Percentiles rank a stretch among this genome's conserved stretches.
phyloP scores from a whole-genome alignment of 2,797 vertebrate species.

The Falco concolor region DNA sequence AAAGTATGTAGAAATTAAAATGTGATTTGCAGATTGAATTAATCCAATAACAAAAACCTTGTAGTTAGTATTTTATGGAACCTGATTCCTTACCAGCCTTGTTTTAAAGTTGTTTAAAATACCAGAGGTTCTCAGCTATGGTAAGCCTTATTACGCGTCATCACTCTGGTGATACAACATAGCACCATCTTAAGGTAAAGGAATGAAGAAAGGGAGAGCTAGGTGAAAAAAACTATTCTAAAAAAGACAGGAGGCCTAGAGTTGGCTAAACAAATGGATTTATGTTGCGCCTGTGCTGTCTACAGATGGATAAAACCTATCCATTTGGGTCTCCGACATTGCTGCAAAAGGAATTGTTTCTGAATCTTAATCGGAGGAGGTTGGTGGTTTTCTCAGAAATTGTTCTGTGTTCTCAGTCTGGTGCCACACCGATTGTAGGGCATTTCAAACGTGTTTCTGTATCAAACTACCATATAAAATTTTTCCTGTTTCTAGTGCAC shows the following conservation, averaged over 20 bases:
- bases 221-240: rapidly evolving
- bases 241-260: neutral
- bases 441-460: neutral
- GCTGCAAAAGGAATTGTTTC: neutral
- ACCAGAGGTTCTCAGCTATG: neutral
- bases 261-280: neutral
- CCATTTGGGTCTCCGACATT: neutral
- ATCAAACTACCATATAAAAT: neutral
- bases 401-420: neutral
- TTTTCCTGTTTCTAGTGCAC: neutral
- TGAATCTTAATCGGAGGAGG: neutral
- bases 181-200: neutral
- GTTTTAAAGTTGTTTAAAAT: neutral
- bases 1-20: neutral
- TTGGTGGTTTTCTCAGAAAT: neutral
- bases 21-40: neutral
- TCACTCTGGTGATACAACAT: neutral
- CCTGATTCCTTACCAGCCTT: neutral
- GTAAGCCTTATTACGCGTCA: rapidly evolving
- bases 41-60: neutral
- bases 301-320: neutral
- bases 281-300: neutral
- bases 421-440: neutral
- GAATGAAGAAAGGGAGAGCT: neutral
- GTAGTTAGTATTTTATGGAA: neutral